phyloP scores from a whole-genome alignment of 2,113 vertebrate genomes.

The Electrona antarctica region DNA sequence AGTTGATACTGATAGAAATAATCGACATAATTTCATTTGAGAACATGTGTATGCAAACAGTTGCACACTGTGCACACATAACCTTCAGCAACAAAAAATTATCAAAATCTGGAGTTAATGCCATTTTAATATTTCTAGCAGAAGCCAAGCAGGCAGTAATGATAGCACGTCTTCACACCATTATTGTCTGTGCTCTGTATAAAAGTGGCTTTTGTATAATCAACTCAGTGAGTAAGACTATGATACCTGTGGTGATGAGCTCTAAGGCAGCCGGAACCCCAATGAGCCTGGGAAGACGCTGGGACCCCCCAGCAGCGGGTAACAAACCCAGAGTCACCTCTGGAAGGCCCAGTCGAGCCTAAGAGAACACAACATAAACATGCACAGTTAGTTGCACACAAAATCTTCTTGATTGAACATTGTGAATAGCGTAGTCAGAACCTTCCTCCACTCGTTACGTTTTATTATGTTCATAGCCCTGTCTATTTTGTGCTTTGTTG shows the following conservation, averaged over 20 bases:
- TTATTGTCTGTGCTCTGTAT: background rate
- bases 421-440: background rate
- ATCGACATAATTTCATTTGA: too few species aligned
- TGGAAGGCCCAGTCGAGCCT: slow-evolving; percentile 88
- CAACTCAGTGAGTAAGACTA: background rate
- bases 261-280: slow-evolving; percentile 88
- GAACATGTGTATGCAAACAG: too few species aligned
- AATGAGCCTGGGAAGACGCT: slow-evolving; percentile 89
- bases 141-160: too few species aligned
- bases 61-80: too few species aligned
- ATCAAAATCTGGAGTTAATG: too few species aligned
- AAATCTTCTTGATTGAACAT: background rate
- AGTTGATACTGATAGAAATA: too few species aligned
- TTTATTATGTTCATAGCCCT: too few species aligned
- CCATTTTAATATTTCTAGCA: too few species aligned
- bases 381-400: slow-evolving; percentile 6
- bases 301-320: slow-evolving; percentile 88
- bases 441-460: too few species aligned
- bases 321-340: slow-evolving; percentile 90
- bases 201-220: background rate
- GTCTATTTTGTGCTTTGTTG: too few species aligned
- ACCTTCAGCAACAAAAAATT: too few species aligned
- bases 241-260: slow-evolving; percentile 88
- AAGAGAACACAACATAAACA: slow-evolving; percentile 37
- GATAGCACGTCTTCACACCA: too few species aligned